These are phyloP conservation scores for Chromis chromis DNA, from an alignment of 2,797 vertebrate genomes.

Conservation along the genomic window DNA sequence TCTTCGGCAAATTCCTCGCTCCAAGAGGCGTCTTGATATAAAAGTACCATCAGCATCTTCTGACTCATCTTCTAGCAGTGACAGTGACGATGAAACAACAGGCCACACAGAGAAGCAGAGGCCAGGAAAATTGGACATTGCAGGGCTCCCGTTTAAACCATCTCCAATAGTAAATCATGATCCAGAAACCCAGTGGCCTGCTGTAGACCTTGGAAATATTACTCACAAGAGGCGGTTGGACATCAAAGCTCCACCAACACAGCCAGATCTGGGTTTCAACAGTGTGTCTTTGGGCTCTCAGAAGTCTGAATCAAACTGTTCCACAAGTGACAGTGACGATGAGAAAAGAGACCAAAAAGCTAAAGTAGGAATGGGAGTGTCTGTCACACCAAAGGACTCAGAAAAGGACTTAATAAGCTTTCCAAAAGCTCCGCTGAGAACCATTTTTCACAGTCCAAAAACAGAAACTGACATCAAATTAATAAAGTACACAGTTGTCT, in stretches of 20 bases:
- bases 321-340: conserved; percentile 62
- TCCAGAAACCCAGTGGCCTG: conserved; percentile 21
- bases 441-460: conserved; percentile 33
- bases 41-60: conserved; percentile 16
- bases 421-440: conserved; percentile 17
- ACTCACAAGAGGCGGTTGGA: conserved; percentile 42
- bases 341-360: conserved; percentile 21
- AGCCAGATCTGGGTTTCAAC: neutral
- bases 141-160: neutral
- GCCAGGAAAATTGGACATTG: neutral
- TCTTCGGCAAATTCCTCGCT: neutral
- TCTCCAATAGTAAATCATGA: neutral
- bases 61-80: conserved; percentile 43
- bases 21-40: conserved; percentile 34
- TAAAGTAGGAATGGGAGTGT: conserved; percentile 16
- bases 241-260: conserved; percentile 32
- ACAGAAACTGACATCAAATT: conserved; percentile 53
- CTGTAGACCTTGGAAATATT: neutral
- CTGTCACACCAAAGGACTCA: neutral
- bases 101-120: neutral
- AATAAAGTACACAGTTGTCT: conserved; percentile 55
- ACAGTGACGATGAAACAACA: conserved; percentile 11
- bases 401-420: conserved; percentile 14
- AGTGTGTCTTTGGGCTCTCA: neutral
- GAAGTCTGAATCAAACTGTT: conserved; percentile 42